Percentiles rank a stretch among this genome's conserved stretches.
phyloP scores from a whole-genome alignment of 1,140 invertebrate species.

The Rhopalosiphum padi region DNA sequence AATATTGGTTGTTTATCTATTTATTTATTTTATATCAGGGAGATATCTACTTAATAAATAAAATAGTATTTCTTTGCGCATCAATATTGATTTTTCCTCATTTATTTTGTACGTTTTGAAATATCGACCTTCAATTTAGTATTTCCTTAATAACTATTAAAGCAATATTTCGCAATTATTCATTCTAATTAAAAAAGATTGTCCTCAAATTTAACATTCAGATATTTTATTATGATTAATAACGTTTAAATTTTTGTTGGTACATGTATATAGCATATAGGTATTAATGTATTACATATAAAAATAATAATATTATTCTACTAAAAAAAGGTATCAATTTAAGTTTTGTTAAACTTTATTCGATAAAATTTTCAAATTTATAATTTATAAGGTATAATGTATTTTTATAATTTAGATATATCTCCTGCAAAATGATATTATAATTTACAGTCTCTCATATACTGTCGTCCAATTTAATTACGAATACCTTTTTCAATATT shows the following conservation, averaged over 20 bases:
- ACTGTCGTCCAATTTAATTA: not conserved
- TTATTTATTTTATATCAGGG: not conserved
- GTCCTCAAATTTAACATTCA: conserved; percentile 2
- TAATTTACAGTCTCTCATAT: not conserved
- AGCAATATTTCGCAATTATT: not conserved
- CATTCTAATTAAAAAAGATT: not conserved
- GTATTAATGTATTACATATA: not conserved
- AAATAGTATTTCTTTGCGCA: not conserved
- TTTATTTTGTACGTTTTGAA: not conserved
- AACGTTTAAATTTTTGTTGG: not conserved
- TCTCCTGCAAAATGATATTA: no score
- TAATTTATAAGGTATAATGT: no score
- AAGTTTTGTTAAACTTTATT: not conserved
- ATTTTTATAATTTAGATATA: no score
- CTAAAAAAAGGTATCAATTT: not conserved
- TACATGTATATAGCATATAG: not conserved
- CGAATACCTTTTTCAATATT: no score
- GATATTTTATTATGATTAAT: not conserved
- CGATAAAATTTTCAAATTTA: not conserved
- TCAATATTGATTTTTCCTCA: not conserved
- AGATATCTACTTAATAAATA: not conserved
- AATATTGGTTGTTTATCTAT: not conserved
- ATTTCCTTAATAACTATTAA: not conserved
- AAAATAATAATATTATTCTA: not conserved
- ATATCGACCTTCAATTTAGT: not conserved